phyloP scores from a whole-genome alignment of 2,888 invertebrate species.

The Patella ulyssiponensis region DNA sequence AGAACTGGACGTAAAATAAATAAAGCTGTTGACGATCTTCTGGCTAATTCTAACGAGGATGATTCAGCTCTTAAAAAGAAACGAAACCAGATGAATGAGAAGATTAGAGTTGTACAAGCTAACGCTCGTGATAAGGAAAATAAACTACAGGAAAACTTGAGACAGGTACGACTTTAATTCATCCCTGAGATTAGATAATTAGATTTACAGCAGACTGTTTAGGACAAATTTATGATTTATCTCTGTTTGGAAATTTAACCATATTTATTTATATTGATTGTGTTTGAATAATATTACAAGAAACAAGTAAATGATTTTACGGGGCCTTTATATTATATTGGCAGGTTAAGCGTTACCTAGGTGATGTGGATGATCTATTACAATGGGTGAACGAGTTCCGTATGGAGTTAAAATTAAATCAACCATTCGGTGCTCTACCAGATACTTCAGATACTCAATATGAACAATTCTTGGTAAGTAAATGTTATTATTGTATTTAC shows the following conservation, averaged over 20 bases:
- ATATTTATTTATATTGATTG: neutral
- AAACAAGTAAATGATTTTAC: neutral
- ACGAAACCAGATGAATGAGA: slow-evolving; percentile 66
- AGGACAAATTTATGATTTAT: too few relatives aligned
- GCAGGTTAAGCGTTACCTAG: slow-evolving; percentile 70
- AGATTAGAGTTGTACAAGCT: slow-evolving; percentile 60
- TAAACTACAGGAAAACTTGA: slow-evolving; percentile 67
- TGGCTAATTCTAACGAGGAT: slow-evolving; percentile 41
- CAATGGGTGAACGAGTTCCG: slow-evolving; percentile 67
- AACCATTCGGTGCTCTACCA: slow-evolving; percentile 69
- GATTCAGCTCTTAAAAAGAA: slow-evolving; percentile 56
- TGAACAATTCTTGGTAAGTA: slow-evolving; percentile 64
- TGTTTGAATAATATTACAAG: neutral
- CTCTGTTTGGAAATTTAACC: neutral
- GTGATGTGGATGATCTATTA: slow-evolving; percentile 68
- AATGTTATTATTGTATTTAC: too few relatives aligned
- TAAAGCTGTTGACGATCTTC: slow-evolving; percentile 64
- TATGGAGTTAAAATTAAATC: slow-evolving; percentile 61
- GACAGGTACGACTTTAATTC: slow-evolving; percentile 56
- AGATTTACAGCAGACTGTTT: too few relatives aligned
- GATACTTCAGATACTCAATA: slow-evolving; percentile 68
- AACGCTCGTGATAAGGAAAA: slow-evolving; percentile 67
- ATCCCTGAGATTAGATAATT: too few relatives aligned
- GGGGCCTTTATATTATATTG: neutral
- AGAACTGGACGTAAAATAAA: slow-evolving; percentile 61